Conservation (phyloP, 2,113 vertebrate genomes). For the Antigone vipio region DNA sequence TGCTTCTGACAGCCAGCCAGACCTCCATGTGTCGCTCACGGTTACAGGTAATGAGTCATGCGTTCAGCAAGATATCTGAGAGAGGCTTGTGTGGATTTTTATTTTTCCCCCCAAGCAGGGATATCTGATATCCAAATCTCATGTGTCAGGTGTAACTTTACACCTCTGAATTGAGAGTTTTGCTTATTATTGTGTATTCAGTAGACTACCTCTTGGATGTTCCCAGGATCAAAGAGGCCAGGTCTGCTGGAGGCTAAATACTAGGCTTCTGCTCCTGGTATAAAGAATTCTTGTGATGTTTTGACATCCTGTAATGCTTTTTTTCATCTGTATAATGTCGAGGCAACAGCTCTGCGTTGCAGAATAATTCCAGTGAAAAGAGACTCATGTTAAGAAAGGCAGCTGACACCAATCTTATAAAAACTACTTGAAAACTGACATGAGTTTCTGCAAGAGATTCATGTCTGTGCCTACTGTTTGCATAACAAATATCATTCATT, state of each 20-base stretch:
- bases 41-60: not conserved
- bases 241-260: conserved; percentile 53
- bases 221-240: conserved; percentile 32
- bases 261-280: conserved; percentile 19
- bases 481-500: conserved; percentile 27
- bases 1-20: not conserved
- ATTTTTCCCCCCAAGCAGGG: not conserved
- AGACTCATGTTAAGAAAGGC: conserved; percentile 25
- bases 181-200: not conserved
- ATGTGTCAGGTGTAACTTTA: conserved; percentile 4
- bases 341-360: conserved; percentile 24
- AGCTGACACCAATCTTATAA: conserved; percentile 10
- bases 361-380: conserved; percentile 36
- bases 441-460: conserved; percentile 17
- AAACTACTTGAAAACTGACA: conserved; percentile 38
- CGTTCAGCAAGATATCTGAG: not conserved
- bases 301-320: conserved; percentile 51
- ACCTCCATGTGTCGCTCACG: rapidly evolving
- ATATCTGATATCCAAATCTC: not conserved
- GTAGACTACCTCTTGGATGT: not conserved
- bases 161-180: conserved; percentile 24
- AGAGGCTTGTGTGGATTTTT: not conserved
- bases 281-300: conserved; percentile 26
- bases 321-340: conserved; percentile 28
- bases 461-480: conserved; percentile 2